Conservation (phyloP, 2,113 vertebrate species). For the Atractosteus spatula region DNA sequence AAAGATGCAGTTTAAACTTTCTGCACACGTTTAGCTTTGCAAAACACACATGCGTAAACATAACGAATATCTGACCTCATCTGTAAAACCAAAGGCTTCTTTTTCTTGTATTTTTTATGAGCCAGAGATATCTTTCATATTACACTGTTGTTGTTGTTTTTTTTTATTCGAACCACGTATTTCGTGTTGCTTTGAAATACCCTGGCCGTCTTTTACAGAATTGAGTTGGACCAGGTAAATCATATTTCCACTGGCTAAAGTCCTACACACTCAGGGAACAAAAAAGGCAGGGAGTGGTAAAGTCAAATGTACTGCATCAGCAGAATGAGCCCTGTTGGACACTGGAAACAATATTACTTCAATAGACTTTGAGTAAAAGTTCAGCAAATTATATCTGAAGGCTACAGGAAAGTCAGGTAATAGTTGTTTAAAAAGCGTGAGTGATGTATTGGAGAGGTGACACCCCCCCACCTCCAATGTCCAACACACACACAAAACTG, state of each 20-base stretch:
- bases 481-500: neutral
- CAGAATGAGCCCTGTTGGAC: slow-evolving; percentile 23
- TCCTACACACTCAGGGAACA: neutral
- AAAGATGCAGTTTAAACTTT: no score
- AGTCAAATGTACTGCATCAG: slow-evolving; percentile 33
- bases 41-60: no score
- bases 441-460: neutral
- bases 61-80: neutral
- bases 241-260: neutral
- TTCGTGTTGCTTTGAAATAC: slow-evolving; percentile 2
- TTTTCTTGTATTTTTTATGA: slow-evolving; percentile 5
- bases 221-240: slow-evolving; percentile 2
- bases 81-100: neutral
- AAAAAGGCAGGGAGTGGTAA: neutral
- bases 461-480: no score
- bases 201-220: neutral
- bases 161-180: neutral
- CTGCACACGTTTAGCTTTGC: no score
- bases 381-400: slow-evolving; percentile 39
- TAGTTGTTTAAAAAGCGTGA: neutral
- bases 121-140: neutral
- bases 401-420: neutral
- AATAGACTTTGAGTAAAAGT: slow-evolving; percentile 36
- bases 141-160: neutral
- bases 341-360: slow-evolving; percentile 33